Evolutionary conservation across 1,140 invertebrate species (phyloP).

Genomic region (Listronotus oregonensis): DNA sequence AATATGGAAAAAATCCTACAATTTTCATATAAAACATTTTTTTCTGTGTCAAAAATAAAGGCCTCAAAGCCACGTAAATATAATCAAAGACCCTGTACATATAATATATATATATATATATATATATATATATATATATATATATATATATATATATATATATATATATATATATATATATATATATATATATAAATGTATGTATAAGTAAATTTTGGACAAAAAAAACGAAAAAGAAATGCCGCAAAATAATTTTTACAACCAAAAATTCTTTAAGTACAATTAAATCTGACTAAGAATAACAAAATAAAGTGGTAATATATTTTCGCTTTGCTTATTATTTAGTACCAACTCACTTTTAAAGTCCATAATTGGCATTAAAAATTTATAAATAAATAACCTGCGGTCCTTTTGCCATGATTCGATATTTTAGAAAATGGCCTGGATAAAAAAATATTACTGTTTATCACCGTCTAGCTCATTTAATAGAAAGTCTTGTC

Average conservation of each 20-base stretch:
- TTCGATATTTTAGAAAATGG: not conserved
- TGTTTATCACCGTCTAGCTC: not conserved
- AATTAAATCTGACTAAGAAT: not conserved
- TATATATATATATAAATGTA: no score
- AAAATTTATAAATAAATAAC: constrained; percentile 13
- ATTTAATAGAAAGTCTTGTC: not conserved
- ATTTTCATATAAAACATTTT: no score
- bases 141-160: no score
- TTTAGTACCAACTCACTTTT: constrained; percentile 12
- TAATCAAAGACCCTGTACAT: no score
- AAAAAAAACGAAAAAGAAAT: no score
- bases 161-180: no score
- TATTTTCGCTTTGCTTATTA: not conserved
- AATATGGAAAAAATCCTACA: no score
- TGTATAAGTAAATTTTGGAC: no score
- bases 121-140: no score
- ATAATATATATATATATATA: no score
- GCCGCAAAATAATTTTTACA: not conserved
- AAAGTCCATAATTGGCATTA: constrained; percentile 25
- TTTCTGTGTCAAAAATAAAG: no score
- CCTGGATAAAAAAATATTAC: not conserved
- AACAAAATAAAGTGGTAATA: not conserved
- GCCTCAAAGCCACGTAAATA: no score
- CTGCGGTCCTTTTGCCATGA: constrained; percentile 23
- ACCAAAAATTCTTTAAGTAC: not conserved